These are phyloP conservation scores for Scaptodrosophila lebanonensis DNA, from an alignment of 1,140 invertebrate species.

Conservation along the genomic window DNA sequence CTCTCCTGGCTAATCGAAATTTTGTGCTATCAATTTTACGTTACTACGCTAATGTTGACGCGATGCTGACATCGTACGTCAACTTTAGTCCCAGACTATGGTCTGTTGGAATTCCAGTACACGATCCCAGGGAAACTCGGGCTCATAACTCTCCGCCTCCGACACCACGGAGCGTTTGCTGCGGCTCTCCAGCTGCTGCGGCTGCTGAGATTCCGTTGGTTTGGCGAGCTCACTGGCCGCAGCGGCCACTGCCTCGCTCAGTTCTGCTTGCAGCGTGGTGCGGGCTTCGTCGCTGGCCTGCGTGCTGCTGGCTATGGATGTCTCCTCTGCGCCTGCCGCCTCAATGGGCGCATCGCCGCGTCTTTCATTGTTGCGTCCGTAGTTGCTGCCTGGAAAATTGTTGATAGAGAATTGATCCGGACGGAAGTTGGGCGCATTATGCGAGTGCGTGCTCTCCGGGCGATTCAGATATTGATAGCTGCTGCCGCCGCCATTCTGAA, in stretches of 20 bases:
- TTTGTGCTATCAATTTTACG: conserved; percentile 49
- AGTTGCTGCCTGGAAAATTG: conserved; percentile 67
- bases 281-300: conserved; percentile 52
- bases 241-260: conserved; percentile 28
- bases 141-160: conserved; percentile 41
- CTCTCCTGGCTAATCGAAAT: conserved; percentile 21
- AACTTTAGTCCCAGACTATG: conserved; percentile 61
- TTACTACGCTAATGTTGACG: conserved; percentile 43
- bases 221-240: conserved; percentile 22
- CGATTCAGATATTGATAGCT: conserved; percentile 73
- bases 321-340: conserved; percentile 37
- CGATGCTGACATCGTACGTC: neutral
- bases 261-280: conserved; percentile 54
- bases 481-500: conserved; percentile 45
- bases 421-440: conserved; percentile 60
- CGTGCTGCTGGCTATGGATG: conserved; percentile 54
- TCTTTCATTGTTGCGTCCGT: conserved; percentile 70
- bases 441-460: conserved; percentile 59
- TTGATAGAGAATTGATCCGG: conserved; percentile 66
- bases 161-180: conserved; percentile 43
- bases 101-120: conserved; percentile 69
- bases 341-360: conserved; percentile 66
- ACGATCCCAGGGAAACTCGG: conserved; percentile 74
- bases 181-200: conserved; percentile 22
- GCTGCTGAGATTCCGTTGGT: conserved; percentile 10